Conservation (phyloP, 2,113 vertebrate species). For the Gobiocypris rarus region DNA sequence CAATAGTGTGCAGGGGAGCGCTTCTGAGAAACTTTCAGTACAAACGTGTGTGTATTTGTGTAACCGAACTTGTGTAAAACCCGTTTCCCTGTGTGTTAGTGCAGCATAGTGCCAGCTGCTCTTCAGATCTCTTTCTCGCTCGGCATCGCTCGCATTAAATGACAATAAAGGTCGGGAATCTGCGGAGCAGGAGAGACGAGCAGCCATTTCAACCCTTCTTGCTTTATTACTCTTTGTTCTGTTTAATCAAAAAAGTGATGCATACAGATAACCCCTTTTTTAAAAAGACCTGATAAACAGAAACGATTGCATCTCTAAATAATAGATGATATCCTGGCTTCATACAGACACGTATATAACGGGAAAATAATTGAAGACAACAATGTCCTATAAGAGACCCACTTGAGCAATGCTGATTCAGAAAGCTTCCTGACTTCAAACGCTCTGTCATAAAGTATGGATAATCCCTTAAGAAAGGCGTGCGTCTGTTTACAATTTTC, state of each 20-base stretch:
- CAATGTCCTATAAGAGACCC: slow-evolving; percentile 78
- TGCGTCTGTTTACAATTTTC: slow-evolving; percentile 76
- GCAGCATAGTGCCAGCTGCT: slow-evolving; percentile 57
- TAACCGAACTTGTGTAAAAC: slow-evolving; percentile 53
- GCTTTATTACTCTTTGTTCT: slow-evolving; percentile 80
- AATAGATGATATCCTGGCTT: slow-evolving; percentile 80
- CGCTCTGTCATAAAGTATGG: slow-evolving; percentile 80
- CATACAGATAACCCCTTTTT: slow-evolving; percentile 75
- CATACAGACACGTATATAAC: slow-evolving; percentile 73
- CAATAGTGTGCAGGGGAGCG: slow-evolving; percentile 37
- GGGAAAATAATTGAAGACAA: slow-evolving; percentile 84
- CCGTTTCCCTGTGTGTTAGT: slow-evolving; percentile 57
- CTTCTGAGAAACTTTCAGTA: slow-evolving; percentile 19
- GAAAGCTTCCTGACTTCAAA: slow-evolving; percentile 81
- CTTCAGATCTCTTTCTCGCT: slow-evolving; percentile 74
- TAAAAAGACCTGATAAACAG: slow-evolving; percentile 75
- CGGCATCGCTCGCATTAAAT: slow-evolving; percentile 73
- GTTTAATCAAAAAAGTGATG: slow-evolving; percentile 76
- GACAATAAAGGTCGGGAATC: slow-evolving; percentile 73
- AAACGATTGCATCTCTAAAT: slow-evolving; percentile 81
- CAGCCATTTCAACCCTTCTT: slow-evolving; percentile 69
- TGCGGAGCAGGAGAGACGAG: slow-evolving; percentile 65
- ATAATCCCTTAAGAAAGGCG: slow-evolving; percentile 76
- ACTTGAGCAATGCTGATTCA: slow-evolving; percentile 77
- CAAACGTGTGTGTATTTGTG: slow-evolving; percentile 57